Conservation (phyloP, 2,888 invertebrate species). For the Bombyx huttoni region DNA sequence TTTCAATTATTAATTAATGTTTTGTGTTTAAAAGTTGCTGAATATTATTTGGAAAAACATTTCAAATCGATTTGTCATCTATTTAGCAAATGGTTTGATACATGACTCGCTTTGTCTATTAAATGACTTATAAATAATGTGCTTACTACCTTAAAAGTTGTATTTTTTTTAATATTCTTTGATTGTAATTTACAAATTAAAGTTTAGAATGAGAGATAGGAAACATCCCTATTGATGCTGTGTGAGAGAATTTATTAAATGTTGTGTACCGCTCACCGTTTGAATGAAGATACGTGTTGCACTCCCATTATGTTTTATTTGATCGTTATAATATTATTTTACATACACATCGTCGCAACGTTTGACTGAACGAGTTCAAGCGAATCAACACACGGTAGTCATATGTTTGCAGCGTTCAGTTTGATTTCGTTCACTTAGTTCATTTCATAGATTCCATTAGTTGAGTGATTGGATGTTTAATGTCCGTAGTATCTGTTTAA, state of each 20-base stretch:
- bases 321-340: conserved; percentile 10
- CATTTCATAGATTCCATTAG: conserved; percentile 52
- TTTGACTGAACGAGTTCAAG: conserved; percentile 52
- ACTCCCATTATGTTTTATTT: neutral
- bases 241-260: neutral
- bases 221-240: too few relatives aligned
- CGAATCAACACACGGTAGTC: conserved; percentile 72
- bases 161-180: too few relatives aligned
- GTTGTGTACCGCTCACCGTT: neutral
- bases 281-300: neutral
- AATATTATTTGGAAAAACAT: too few relatives aligned
- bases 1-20: too few relatives aligned
- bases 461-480: conserved; percentile 61
- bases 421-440: conserved; percentile 61
- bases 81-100: too few relatives aligned
- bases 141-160: too few relatives aligned
- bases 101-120: too few relatives aligned
- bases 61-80: too few relatives aligned
- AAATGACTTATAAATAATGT: too few relatives aligned
- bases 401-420: conserved; percentile 67
- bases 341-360: conserved; percentile 25
- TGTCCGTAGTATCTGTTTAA: conserved; percentile 64
- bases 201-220: too few relatives aligned
- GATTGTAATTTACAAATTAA: too few relatives aligned
- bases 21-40: too few relatives aligned